Conservation (phyloP, 2,888 invertebrate genomes). For the Ectemnius lituratus region DNA sequence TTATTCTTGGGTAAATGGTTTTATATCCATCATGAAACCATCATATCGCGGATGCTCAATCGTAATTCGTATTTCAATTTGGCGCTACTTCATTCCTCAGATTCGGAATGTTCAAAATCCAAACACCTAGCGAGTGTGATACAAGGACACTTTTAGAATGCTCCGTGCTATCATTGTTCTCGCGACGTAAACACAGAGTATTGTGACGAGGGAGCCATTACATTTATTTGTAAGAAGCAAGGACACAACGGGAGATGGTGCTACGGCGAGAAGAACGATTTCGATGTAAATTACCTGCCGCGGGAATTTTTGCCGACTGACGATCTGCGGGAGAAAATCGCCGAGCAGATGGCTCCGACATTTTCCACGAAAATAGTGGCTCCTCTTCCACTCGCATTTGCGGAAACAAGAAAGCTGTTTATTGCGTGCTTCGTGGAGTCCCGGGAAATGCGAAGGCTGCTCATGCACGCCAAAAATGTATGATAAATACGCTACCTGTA, state of each 20-base stretch:
- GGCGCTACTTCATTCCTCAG: too few species aligned
- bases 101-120: too few species aligned
- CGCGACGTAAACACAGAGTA: neutral
- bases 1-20: too few species aligned
- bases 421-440: neutral
- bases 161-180: too few species aligned
- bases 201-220: constrained; percentile 7
- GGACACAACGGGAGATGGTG: constrained; percentile 4
- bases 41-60: too few species aligned
- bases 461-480: too few species aligned
- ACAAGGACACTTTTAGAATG: too few species aligned
- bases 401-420: constrained; percentile 5
- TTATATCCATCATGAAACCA: too few species aligned
- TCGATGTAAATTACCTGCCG: constrained; percentile 27
- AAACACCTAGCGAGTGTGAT: too few species aligned
- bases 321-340: neutral
- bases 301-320: constrained; percentile 14
- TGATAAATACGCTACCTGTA: too few species aligned
- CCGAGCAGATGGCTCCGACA: neutral
- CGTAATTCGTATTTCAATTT: too few species aligned
- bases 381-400: neutral
- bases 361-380: constrained; percentile 11
- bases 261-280: constrained; percentile 23
- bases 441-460: neutral
- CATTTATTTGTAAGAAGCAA: constrained; percentile 12